Evolutionary conservation across 1,140 invertebrate genomes (phyloP), one percentile per base, ranked within the genome.

Genomic region (Atta texana): DNA sequence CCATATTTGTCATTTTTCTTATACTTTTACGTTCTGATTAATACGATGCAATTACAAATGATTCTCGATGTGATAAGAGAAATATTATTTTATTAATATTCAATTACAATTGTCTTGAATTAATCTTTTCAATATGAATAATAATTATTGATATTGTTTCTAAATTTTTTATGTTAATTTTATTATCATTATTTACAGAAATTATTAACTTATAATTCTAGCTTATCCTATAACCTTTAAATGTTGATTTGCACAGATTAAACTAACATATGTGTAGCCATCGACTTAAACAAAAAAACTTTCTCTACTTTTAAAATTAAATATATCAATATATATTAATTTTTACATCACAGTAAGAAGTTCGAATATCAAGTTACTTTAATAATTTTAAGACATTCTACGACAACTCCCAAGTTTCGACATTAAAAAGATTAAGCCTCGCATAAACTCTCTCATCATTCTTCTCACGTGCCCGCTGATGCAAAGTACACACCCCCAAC

Each of bases 381-480:
- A 82, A 82, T 72, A 74, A 82, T 82, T 82, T 74, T 34, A n/a
- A 61, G 39, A 82, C 68, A 10, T 59, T 44, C 18, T 74, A 61
- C 68, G 80, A 74, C 55, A 61, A 74, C 14, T 18, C 2, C 10
- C 53, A 72, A 74, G 80, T 82, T 82, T 74, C 55, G 68, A 82
- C 80, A 82, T 82, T 82, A 82, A 74, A 82, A 82, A 82, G 68
- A 82, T 82, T 74, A 82, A 82, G 80, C 68, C 68, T 85, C 59
- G 51, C 72, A 68, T 77, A 88, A 89, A 85, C 78, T 88, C 86
- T 64, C 75, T 88, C 78, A 77, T 74, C 78, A 89, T 89, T 89
- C 88, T 89, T 89, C 88, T 72, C 78, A 77, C 88, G 86, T 87
- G 88, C 86, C 51, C 66, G 71, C 88, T 74, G 76, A 80, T 76